Conservation (phyloP, 1,140 invertebrate genomes). For the Zaprionus africanus region DNA sequence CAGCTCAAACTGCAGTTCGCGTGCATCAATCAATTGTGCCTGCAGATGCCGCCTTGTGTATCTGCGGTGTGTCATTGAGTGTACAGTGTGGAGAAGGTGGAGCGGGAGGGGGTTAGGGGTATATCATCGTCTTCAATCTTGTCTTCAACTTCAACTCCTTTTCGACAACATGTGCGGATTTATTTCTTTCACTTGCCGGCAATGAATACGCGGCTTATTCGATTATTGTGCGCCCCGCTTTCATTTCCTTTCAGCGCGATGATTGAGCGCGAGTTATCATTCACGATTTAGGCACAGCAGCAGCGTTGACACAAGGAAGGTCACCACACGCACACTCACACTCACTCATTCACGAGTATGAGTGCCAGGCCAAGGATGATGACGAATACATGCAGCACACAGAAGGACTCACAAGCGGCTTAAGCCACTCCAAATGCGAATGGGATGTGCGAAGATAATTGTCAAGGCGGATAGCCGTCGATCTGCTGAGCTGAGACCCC, state of each 20-base stretch:
- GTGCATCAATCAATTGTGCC: constrained; percentile 53
- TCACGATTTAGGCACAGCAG: constrained; percentile 68
- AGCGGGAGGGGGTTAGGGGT: neutral
- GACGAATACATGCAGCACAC: constrained; percentile 11
- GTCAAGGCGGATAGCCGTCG: constrained; percentile 52
- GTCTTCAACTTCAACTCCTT: constrained; percentile 49
- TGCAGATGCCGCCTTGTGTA: constrained; percentile 52
- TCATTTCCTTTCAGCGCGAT: constrained; percentile 71
- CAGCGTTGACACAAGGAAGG: constrained; percentile 63
- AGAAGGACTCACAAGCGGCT: constrained; percentile 58
- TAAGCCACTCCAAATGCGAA: constrained; percentile 41
- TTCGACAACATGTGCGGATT: constrained; percentile 72
- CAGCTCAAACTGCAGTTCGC: constrained; percentile 36
- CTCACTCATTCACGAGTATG: neutral
- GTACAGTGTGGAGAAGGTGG: neutral
- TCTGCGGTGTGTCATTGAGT: constrained; percentile 45
- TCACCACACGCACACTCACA: constrained; percentile 25
- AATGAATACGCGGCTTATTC: constrained; percentile 79
- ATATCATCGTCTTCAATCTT: neutral
- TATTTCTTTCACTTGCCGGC: constrained; percentile 68
- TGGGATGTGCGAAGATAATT: constrained; percentile 73
- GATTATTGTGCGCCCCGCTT: constrained; percentile 71
- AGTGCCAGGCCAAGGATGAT: constrained; percentile 8
- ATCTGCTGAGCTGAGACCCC: constrained; percentile 36
- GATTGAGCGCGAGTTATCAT: constrained; percentile 78